phyloP scores from a whole-genome alignment of 2,888 invertebrate genomes.

The Trachelus stipa region DNA sequence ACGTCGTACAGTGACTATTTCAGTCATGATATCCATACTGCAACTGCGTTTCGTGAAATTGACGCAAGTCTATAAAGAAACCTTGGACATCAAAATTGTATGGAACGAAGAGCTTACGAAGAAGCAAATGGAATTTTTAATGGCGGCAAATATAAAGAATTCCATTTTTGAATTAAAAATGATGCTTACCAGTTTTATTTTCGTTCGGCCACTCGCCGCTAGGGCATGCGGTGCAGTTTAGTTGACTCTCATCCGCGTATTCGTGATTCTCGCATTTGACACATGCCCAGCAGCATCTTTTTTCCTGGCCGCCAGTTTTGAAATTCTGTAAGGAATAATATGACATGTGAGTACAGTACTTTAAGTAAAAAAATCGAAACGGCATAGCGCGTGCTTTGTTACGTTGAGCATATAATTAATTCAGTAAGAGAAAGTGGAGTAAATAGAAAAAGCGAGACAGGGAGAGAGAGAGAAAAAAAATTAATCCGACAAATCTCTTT shows the following conservation, averaged over 20 bases:
- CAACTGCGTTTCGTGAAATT: not conserved
- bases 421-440: not conserved
- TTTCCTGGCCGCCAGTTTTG: conserved; percentile 72
- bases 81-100: not conserved
- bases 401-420: not conserved
- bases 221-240: conserved; percentile 71
- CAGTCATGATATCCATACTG: not conserved
- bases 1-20: not conserved
- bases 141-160: too few relatives aligned
- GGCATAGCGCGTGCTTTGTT: not conserved
- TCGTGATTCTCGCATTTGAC: conserved; percentile 75
- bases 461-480: not conserved
- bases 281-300: conserved; percentile 83
- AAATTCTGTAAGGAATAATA: conserved; percentile 65
- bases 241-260: conserved; percentile 71
- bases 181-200: conserved; percentile 71
- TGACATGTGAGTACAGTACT: not conserved
- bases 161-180: not conserved
- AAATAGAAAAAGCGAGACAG: not conserved
- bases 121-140: too few relatives aligned
- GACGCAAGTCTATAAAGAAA: not conserved
- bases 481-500: not conserved
- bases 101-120: too few relatives aligned
- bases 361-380: not conserved
- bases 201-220: conserved; percentile 75